A percentile compares a stretch with the other conserved stretches of the same genome.
Evolutionary conservation across 1,140 invertebrate genomes (phyloP).

Genomic region (Scaptomyza graminum): DNA sequence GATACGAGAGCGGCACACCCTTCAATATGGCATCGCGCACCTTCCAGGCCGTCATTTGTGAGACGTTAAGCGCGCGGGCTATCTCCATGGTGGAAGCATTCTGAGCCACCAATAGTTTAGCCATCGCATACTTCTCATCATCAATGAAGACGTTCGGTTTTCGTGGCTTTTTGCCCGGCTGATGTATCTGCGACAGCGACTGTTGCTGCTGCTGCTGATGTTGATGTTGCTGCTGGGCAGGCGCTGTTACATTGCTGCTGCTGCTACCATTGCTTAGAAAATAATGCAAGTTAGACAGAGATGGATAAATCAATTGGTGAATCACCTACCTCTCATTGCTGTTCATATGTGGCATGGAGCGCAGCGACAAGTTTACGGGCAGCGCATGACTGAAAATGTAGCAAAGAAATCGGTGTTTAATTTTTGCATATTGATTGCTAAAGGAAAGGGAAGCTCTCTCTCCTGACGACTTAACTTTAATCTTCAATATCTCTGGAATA

Average conservation of each 20-base stretch:
- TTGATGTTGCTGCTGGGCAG: constrained; percentile 14
- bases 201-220: constrained; percentile 33
- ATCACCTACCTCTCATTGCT: constrained; percentile 68
- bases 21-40: constrained; percentile 80
- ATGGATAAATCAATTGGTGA: no score
- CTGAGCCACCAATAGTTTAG: constrained; percentile 76
- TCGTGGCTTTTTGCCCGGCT: constrained; percentile 74
- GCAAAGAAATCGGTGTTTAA: neutral
- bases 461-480: no score
- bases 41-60: constrained; percentile 83
- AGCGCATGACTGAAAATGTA: constrained; percentile 58
- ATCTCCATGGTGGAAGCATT: constrained; percentile 83
- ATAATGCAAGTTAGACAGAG: neutral
- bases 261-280: constrained; percentile 58
- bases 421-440: neutral
- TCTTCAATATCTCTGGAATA: no score
- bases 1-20: constrained; percentile 78
- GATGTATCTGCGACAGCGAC: constrained; percentile 11
- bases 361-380: constrained; percentile 76
- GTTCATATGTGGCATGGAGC: constrained; percentile 68
- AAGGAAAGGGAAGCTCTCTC: no score
- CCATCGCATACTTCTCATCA: constrained; percentile 82
- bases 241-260: constrained; percentile 49
- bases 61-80: constrained; percentile 74
- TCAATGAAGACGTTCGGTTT: constrained; percentile 83